Conservation (phyloP, 2,888 invertebrate genomes). For the Mellilla xanthometata region DNA sequence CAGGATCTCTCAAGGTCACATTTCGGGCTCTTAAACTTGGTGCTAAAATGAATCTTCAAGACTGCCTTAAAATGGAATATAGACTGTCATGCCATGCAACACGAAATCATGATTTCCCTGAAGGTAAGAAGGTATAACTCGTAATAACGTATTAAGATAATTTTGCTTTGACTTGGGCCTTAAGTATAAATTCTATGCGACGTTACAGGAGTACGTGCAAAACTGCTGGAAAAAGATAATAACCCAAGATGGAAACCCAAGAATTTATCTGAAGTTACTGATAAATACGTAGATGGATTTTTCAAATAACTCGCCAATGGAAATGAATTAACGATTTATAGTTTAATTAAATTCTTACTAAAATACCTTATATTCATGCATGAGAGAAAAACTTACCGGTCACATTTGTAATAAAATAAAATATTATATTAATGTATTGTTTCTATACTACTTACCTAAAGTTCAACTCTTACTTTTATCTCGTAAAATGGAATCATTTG, state of each 20-base stretch:
- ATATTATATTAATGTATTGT: too few relatives aligned
- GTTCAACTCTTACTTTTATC: too few relatives aligned
- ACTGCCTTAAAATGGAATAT: slow-evolving; percentile 7
- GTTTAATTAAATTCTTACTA: background rate
- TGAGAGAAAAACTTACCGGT: too few relatives aligned
- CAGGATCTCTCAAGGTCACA: slow-evolving; percentile 3
- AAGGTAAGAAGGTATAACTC: background rate
- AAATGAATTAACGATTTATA: background rate
- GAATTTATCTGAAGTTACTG: slow-evolving; percentile 3
- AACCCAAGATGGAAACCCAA: slow-evolving; percentile 2
- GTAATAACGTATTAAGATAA: too few relatives aligned
- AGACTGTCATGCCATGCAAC: slow-evolving; percentile 3
- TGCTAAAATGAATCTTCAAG: background rate
- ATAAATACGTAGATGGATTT: background rate
- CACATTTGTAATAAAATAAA: too few relatives aligned
- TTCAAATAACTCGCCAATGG: background rate
- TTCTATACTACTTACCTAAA: too few relatives aligned
- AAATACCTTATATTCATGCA: too few relatives aligned
- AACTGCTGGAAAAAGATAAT: slow-evolving; percentile 4
- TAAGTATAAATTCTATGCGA: too few relatives aligned
- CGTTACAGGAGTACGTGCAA: slow-evolving; percentile 3
- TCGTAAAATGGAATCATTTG: too few relatives aligned
- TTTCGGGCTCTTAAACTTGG: slow-evolving; percentile 2
- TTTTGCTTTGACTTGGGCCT: too few relatives aligned
- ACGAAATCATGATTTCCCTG: background rate